Evolutionary conservation across 1,140 invertebrate species (phyloP).

Genomic region (Leptonema lineaticorne): DNA sequence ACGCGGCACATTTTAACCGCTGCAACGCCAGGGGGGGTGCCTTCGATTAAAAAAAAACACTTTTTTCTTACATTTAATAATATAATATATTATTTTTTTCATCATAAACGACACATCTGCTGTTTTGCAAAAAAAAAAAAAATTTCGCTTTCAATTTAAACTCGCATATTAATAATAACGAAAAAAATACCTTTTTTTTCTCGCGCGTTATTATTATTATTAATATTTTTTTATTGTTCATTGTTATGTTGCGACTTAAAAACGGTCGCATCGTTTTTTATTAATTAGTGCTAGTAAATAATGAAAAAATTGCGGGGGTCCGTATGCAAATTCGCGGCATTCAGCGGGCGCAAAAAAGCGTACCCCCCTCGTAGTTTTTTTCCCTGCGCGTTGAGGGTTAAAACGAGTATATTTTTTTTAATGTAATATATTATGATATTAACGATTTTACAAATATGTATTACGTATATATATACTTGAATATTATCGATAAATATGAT

Average conservation of each 20-base stretch:
- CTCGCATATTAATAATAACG: no score
- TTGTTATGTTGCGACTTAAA: slow-evolving; percentile 20
- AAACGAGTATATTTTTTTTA: not conserved
- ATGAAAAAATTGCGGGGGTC: slow-evolving; percentile 37
- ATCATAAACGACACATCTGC: not conserved
- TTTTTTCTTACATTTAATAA: no score
- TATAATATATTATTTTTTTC: no score
- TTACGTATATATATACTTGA: no score
- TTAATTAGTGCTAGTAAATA: slow-evolving; percentile 33
- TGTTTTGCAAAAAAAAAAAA: not conserved
- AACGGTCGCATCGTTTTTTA: slow-evolving; percentile 39
- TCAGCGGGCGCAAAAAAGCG: slow-evolving; percentile 1
- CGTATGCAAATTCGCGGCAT: slow-evolving; percentile 35
- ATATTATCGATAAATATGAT: no score
- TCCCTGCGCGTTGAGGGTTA: not conserved
- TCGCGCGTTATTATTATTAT: slow-evolving; percentile 25
- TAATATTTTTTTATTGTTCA: slow-evolving; percentile 10
- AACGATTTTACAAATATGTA: no score
- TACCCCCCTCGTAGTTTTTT: not conserved
- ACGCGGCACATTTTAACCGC: no score
- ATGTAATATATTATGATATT: no score
- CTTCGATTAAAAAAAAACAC: no score
- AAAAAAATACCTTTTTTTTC: no score
- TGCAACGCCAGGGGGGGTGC: no score
- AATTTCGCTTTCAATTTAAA: no score